A percentile compares a stretch with the other conserved stretches of the same genome.
Conservation (phyloP, 1,140 invertebrate species). For the Physella acuta region DNA sequence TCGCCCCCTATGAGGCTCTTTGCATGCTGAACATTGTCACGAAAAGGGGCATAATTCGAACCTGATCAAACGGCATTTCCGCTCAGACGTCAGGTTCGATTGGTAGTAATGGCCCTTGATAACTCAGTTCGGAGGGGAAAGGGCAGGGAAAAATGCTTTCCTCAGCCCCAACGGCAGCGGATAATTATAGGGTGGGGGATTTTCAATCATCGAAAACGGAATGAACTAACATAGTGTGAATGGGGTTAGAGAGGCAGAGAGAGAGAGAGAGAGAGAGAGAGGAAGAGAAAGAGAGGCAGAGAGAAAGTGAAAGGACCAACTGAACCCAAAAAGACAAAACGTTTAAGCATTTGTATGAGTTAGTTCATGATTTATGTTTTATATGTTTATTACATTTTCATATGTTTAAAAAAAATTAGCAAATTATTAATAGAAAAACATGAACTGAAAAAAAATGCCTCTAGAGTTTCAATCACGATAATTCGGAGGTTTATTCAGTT, state of each 20-base stretch:
- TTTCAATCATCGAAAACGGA: constrained; percentile 20
- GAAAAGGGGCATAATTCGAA: constrained; percentile 14
- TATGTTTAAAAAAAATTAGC: no score
- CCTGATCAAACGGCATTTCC: constrained; percentile 22
- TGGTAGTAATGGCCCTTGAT: constrained; percentile 17
- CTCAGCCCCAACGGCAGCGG: constrained; percentile 1
- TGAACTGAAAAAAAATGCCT: no score
- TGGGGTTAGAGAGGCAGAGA: constrained; percentile 3
- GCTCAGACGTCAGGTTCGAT: constrained; percentile 17
- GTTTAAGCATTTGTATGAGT: no score
- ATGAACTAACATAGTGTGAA: not conserved
- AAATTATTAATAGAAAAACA: no score
- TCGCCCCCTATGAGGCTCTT: constrained; percentile 1
- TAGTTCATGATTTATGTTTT: no score
- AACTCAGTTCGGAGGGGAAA: not conserved
- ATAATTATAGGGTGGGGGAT: constrained; percentile 22
- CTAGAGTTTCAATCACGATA: no score
- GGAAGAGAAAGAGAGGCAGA: not conserved
- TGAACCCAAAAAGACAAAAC: not conserved
- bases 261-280: constrained; percentile 5
- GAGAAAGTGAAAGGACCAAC: not conserved
- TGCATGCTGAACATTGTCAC: constrained; percentile 18
- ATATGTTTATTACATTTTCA: no score
- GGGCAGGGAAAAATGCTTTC: constrained; percentile 18
- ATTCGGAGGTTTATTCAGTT: no score